A percentile compares a stretch with the other conserved stretches of the same genome.
phyloP scores from a whole-genome alignment of 2,888 invertebrate species.

The Notocelia uddmanniana region DNA sequence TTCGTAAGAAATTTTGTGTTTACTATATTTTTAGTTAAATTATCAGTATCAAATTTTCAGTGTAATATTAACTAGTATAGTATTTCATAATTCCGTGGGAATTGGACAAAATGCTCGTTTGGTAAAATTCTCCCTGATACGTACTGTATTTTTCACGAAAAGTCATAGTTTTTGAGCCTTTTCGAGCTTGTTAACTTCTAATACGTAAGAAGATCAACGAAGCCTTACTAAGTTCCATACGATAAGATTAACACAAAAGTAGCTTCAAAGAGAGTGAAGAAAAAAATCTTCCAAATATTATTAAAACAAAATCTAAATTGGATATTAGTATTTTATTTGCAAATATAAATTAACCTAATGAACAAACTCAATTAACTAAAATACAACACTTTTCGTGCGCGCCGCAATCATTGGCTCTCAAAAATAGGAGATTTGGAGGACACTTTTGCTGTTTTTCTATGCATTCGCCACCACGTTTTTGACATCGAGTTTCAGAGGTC shows the following conservation, averaged over 20 bases:
- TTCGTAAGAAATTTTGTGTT: no score
- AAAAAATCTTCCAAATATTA: background rate
- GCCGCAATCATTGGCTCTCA: constrained; percentile 51
- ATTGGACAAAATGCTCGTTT: no score
- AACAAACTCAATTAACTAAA: constrained; percentile 48
- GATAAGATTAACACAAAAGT: background rate
- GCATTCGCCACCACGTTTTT: constrained; percentile 52
- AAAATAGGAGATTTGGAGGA: constrained; percentile 47
- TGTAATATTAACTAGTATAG: no score
- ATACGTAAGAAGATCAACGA: background rate
- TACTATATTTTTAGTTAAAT: no score
- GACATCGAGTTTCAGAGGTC: constrained; percentile 51
- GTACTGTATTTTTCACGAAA: no score
- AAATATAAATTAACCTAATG: background rate
- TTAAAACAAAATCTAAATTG: background rate
- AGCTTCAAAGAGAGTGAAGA: no score
- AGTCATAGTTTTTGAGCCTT: background rate
- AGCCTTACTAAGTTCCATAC: background rate
- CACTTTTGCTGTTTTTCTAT: constrained; percentile 46
- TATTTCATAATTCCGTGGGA: no score
- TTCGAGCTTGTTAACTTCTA: background rate
- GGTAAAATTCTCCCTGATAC: no score
- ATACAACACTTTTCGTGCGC: constrained; percentile 54
- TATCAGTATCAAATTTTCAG: no score
- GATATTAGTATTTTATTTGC: background rate